A percentile compares a stretch with the other conserved stretches of the same genome.
phyloP scores from a whole-genome alignment of 2,797 vertebrate genomes.

The Crax fasciolata region DNA sequence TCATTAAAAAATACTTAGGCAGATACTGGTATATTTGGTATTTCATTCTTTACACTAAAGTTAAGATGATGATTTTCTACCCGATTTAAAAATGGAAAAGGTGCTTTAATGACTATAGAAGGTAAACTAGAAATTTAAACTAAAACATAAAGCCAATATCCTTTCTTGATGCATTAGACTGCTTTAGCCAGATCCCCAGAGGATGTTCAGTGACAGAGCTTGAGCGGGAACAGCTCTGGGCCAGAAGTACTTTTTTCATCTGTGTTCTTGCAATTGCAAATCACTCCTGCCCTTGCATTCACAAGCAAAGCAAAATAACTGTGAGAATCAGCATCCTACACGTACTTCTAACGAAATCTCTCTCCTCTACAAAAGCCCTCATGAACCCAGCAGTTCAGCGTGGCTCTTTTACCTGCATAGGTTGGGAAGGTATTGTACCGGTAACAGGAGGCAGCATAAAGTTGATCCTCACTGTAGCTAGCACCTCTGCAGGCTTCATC shows the following conservation, averaged over 20 bases:
- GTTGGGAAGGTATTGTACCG: not conserved
- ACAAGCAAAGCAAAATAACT: not conserved
- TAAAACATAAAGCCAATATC: not conserved
- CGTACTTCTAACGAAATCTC: not conserved
- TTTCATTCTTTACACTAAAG: slow-evolving; percentile 10
- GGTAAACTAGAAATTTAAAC: slow-evolving; percentile 14
- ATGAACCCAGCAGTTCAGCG: not conserved
- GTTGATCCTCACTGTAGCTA: not conserved
- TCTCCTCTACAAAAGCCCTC: not conserved
- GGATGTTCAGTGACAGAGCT: not conserved
- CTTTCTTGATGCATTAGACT: not conserved
- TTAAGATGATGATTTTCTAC: slow-evolving; percentile 22
- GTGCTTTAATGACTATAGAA: slow-evolving; percentile 24
- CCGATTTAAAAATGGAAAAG: slow-evolving; percentile 37
- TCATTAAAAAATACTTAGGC: slow-evolving; percentile 76
- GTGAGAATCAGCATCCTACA: not conserved
- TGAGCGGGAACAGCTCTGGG: not conserved
- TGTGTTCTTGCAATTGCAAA: not conserved
- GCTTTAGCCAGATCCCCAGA: not conserved
- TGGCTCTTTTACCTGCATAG: not conserved
- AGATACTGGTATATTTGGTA: slow-evolving; percentile 49
- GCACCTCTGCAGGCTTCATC: not conserved
- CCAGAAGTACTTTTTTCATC: not conserved
- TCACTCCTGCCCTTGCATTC: not conserved
- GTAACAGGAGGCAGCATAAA: not conserved